Evolutionary conservation across 2,888 invertebrate species (phyloP).

Genomic region (Lithophane leautieri): DNA sequence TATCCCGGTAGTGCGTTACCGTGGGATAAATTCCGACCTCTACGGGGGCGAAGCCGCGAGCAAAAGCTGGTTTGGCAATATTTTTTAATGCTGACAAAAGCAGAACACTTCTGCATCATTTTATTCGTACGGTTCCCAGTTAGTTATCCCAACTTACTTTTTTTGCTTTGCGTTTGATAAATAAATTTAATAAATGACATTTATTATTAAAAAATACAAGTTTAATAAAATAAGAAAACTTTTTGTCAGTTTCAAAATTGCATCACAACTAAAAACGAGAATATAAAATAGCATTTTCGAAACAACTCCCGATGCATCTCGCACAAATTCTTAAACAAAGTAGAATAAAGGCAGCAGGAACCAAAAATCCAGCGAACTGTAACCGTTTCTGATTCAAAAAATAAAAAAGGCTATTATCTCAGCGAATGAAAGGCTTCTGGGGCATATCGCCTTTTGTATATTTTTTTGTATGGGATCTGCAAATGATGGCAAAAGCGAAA

Average conservation of each 20-base stretch:
- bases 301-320: constrained; percentile 27
- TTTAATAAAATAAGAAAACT: no score
- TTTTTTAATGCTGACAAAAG: no score
- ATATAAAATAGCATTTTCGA: neutral
- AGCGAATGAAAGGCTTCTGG: constrained; percentile 63
- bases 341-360: constrained; percentile 48
- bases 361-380: constrained; percentile 60
- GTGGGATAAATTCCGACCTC: no score
- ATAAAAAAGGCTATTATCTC: constrained; percentile 69
- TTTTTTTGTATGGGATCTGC: constrained; percentile 61
- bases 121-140: no score
- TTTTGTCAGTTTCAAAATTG: neutral
- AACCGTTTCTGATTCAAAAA: constrained; percentile 66
- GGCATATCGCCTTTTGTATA: constrained; percentile 56
- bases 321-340: constrained; percentile 38
- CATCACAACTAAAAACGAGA: neutral
- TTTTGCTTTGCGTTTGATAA: no score
- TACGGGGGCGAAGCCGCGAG: no score
- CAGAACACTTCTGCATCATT: no score
- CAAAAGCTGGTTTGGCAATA: no score
- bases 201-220: no score
- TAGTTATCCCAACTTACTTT: no score
- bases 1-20: no score
- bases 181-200: no score
- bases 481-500: constrained; percentile 63